phyloP scores from a whole-genome alignment of 2,797 vertebrate genomes.

The Knipowitschia caucasica region DNA sequence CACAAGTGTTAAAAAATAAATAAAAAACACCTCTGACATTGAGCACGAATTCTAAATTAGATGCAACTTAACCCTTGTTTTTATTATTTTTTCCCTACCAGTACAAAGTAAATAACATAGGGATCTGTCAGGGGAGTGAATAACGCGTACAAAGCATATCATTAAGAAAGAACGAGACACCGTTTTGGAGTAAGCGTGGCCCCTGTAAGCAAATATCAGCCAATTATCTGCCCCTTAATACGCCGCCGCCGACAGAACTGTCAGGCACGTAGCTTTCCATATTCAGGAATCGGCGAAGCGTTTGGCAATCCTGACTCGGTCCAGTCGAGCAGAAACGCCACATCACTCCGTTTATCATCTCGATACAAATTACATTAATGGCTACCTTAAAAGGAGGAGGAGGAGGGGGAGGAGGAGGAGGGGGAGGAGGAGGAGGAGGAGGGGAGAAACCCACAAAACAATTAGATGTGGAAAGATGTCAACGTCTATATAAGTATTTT shows the following conservation, averaged over 20 bases:
- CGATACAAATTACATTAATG: conserved; percentile 78
- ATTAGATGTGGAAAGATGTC: conserved; percentile 17
- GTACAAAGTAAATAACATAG: conserved; percentile 28
- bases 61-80: conserved; percentile 1
- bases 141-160: conserved; percentile 61
- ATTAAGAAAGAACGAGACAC: conserved; percentile 52
- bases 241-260: conserved; percentile 68
- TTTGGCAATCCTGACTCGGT: conserved; percentile 73
- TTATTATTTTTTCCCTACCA: not conserved
- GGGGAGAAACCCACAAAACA: conserved; percentile 30
- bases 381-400: conserved; percentile 46
- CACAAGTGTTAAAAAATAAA: too few species aligned
- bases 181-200: conserved; percentile 48
- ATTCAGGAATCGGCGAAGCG: conserved; percentile 74
- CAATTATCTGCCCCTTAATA: conserved; percentile 74
- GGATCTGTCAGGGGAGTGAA: conserved; percentile 53
- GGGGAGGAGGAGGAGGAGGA: conserved; percentile 3
- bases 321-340: conserved; percentile 73
- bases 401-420: conserved; percentile 5
- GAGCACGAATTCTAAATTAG: not conserved
- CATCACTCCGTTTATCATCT: conserved; percentile 76
- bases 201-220: conserved; percentile 73
- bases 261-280: conserved; percentile 70
- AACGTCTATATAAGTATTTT: too few species aligned
- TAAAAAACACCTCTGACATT: not conserved